These are phyloP conservation scores for Asteroscopus sphinx DNA, from an alignment of 2,888 invertebrate species.

Conservation along the genomic window DNA sequence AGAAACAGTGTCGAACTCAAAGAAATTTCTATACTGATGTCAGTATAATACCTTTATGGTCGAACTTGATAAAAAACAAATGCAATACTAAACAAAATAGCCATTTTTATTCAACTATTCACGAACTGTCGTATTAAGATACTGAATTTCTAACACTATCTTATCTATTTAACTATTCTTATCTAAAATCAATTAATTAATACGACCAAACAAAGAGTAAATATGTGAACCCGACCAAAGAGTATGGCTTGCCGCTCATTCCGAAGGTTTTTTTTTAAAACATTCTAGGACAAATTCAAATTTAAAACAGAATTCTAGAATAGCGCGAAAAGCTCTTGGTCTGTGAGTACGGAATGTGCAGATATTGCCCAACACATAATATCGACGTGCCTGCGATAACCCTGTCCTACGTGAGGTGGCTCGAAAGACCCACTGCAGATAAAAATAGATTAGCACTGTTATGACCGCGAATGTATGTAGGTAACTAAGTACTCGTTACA, in stretches of 20 bases:
- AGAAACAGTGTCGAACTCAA: too few relatives aligned
- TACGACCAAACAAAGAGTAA: too few relatives aligned
- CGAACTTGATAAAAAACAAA: too few relatives aligned
- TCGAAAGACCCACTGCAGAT: conserved; percentile 56
- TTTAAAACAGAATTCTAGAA: conserved; percentile 14
- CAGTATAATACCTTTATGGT: too few relatives aligned
- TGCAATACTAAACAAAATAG: too few relatives aligned
- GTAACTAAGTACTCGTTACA: too few relatives aligned
- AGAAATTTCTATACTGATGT: too few relatives aligned
- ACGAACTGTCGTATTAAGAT: too few relatives aligned
- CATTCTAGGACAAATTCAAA: conserved; percentile 2
- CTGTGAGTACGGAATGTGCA: conserved; percentile 20
- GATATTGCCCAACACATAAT: conserved; percentile 36
- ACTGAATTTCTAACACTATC: conserved; percentile 20
- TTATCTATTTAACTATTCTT: neutral
- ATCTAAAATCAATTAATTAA: too few relatives aligned
- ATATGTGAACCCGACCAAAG: too few relatives aligned
- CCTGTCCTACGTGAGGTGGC: conserved; percentile 64
- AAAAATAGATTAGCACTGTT: conserved; percentile 65
- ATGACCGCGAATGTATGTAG: conserved; percentile 25
- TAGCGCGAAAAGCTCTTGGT: conserved; percentile 5
- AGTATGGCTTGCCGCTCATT: too few relatives aligned
- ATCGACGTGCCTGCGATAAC: conserved; percentile 34
- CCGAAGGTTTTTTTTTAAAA: neutral
- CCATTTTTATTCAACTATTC: too few relatives aligned